Percentiles rank a stretch among this genome's conserved stretches.
Conservation (phyloP, 2,113 vertebrate species). For the Chaenogobius annularis region DNA sequence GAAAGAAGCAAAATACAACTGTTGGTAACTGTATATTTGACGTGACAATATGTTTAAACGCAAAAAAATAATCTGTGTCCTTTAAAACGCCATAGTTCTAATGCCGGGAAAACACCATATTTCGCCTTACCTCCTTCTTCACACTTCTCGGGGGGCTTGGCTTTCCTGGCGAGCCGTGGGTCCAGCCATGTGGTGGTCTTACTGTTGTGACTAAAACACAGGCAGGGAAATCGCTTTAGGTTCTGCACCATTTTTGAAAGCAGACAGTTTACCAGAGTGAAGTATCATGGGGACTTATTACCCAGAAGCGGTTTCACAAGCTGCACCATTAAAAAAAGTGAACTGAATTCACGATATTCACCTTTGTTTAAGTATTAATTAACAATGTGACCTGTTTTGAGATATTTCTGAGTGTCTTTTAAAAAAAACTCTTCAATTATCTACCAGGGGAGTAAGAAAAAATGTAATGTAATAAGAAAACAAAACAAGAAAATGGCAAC, state of each 20-base stretch:
- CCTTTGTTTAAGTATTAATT: too few species aligned
- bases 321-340: not conserved
- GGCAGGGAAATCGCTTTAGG: slow-evolving; percentile 30
- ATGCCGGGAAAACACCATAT: not conserved
- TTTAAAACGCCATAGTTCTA: not conserved
- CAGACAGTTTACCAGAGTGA: slow-evolving; percentile 11
- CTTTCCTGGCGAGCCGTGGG: slow-evolving; percentile 95
- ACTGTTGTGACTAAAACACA: slow-evolving; percentile 87
- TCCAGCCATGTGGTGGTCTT: slow-evolving; percentile 99
- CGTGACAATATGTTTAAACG: too few species aligned
- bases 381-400: too few species aligned
- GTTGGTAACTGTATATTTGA: too few species aligned
- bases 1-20: too few species aligned
- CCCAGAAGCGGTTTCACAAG: slow-evolving; percentile 15
- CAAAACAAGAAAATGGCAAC: too few species aligned
- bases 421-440: too few species aligned
- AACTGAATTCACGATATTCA: not conserved
- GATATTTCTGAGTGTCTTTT: too few species aligned
- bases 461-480: too few species aligned
- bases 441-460: too few species aligned
- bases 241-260: not conserved
- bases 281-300: slow-evolving; percentile 11
- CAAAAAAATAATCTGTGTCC: too few species aligned
- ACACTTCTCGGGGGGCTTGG: slow-evolving; percentile 96
- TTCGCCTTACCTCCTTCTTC: slow-evolving; percentile 88